Base-by-base conservation (phyloP, 2,888 invertebrate genomes). In the Heliothis peltigera region DNA sequence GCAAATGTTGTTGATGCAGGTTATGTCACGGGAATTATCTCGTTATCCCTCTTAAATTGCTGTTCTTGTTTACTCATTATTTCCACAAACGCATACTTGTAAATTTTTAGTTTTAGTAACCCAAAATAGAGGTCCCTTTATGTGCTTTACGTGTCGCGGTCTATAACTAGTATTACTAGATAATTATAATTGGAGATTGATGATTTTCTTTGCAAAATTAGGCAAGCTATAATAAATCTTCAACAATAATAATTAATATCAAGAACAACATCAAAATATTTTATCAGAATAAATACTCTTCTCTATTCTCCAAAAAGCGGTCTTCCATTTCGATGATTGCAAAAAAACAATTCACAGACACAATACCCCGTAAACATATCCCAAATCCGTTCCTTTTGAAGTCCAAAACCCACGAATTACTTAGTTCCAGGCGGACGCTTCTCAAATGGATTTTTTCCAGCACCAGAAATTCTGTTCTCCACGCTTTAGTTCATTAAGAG, bases 401-500 rank as follows among this genome's bases (percentile, higher is more conserved):
- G 63, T 54, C 64, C 53, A 70, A 39, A n/a, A 21, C 48, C n/a
- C 10, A 52, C 56, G 42, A 75, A 70, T 62, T 71, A 49, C 56
- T 75, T 46, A 7, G 18, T 75, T 63, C 64, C 76, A 57, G 32
- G 32, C 25, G 18, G 25, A 70, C 21, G 64, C 44, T 49, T 70
- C 15, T 42, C 44, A 53, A 71, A 75, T 70, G 39, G 75, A 56
- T 51, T 57, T 57, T 57, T 49, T 42, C 15, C 48, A 42, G 57
- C 17, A 42, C 42, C 25, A 43, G 19, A 49, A 42, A 49, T 49
- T 47, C 54, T 54, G 49, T 21, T 47, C 46, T 42, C 48, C 49
- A 54, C 76, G 47, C 64, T 75, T 70, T 75, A 48, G 57, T 75
- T 70, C 62, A 75, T 70, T 70, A 75, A 39, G 47, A 55, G 17